Conservation (phyloP, 2,113 vertebrate genomes). For the Ciconia boyciana region DNA sequence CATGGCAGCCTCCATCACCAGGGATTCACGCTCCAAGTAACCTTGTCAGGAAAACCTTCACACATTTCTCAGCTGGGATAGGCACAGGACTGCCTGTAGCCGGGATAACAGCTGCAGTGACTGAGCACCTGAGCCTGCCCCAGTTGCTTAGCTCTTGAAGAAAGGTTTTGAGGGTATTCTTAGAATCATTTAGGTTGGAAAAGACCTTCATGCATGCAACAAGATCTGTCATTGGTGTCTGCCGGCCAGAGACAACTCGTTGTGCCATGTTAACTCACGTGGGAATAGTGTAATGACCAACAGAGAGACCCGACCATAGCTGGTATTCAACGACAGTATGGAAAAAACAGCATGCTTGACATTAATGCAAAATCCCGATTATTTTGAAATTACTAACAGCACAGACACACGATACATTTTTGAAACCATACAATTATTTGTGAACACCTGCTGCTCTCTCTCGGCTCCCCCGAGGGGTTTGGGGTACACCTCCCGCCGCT, state of each 20-base stretch:
- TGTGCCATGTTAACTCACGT: fast-evolving
- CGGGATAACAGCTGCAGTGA: too few species aligned
- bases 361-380: background rate
- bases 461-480: fast-evolving
- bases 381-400: background rate
- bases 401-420: fast-evolving
- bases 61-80: background rate
- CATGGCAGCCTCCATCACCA: background rate
- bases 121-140: background rate
- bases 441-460: fast-evolving
- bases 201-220: background rate
- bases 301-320: background rate
- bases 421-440: fast-evolving
- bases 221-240: background rate
- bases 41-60: background rate
- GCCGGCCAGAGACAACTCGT: background rate
- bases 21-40: background rate
- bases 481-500: too few species aligned
- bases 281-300: too few species aligned
- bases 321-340: fast-evolving
- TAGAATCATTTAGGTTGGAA: background rate
- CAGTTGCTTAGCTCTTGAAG: background rate
- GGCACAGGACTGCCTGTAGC: background rate
- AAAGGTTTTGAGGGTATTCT: background rate
- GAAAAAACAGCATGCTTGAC: fast-evolving